Evolutionary conservation across 2,888 invertebrate genomes (phyloP), one percentile per base, ranked within the genome.

Genomic region (Scaptomyza cyrtandrae): DNA sequence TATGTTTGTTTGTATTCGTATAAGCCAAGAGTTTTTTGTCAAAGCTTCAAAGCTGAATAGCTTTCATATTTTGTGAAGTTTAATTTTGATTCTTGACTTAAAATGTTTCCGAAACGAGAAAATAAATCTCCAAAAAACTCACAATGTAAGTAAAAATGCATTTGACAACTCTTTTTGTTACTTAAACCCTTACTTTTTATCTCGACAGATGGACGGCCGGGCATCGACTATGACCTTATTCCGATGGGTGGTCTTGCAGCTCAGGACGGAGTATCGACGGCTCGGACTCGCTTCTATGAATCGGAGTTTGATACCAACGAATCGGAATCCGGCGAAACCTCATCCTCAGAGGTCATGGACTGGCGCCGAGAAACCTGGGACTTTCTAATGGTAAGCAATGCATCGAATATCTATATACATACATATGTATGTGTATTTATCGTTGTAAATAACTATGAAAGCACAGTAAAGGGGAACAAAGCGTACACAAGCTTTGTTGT

Each of bases 231-330:
- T 24, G 37, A 35, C 0, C 7, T 33, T 13, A 6, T 11, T n/a
- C 5, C 33, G 1, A 35, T 59, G 14, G 33, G 7, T 14, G 14
- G 35, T 7, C 7, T 44, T 3, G 3, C n/a, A 1, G 7, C 24
- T 2, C 29, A 39, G 4, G 24, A 29, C 0, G 62, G 63, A 3
- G 1, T 39, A 0, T 10, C 9, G 16, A 10, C 0, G 7, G 27
- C 61, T 10, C 57, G 49, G 14, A 44, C 5, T 4, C 44, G 41
- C 1, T 52, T 33, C n/a, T 48, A 61, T 7, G 73, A 75, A 29
- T 14, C 59, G 16, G 59, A 71, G 31, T 46, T 56, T 19, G 59
- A 66, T 31, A 31, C 43, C 11, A 54, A 44, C 4, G 39, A 54
- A 3, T 4, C 27, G 13, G 45, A 41, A 0, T 4, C 0, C 0